Evolutionary conservation across 2,888 invertebrate genomes (phyloP), one percentile per base, ranked within the genome.

Genomic region (Galerucella pusilla): DNA sequence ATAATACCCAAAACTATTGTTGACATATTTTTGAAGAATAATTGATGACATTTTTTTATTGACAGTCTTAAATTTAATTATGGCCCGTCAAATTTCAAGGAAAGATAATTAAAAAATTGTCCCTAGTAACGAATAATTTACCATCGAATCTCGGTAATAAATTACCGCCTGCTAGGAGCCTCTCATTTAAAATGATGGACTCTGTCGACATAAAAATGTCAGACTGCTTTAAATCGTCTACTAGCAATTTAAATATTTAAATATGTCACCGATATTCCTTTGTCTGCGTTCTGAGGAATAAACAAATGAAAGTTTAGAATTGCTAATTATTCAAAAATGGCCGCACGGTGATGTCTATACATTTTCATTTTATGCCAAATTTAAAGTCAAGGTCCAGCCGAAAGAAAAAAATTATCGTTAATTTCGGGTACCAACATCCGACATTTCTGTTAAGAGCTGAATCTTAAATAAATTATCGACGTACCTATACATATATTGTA

Each of bases 241-340:
- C 80, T 79, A 73, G 78, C 79, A 82, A 85, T 86, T 86, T 86
- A 84, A 86, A 86, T 86, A 86, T 86, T 86, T 85, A 86, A 86
- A 86, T 86, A 81, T 85, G 85, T 85, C 85, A 85, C 83, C 81
- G 84, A 81, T 83, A 85, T 85, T 84, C 85, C 85, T 86, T 86
- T 86, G 86, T 86, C 85, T 84, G 85, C 79, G 76, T 81, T 77
- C 71, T 78, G 79, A 80, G 79, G 83, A 84, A 85, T 85, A 86
- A 86, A 85, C 85, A 85, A 86, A 86, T 85, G 85, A 83, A 83
- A 85, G 83, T 84, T 86, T 86, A 85, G 87, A 86, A 86, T 86
- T 86, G 87, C 85, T 87, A 87, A 87, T 87, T 85, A 86, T 84
- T 83, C 71, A 71, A 78, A 78, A 76, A 79, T 79, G 79, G 79